Evolutionary conservation across 2,888 invertebrate genomes (phyloP).

Genomic region (Prostheceraeus crozeri): DNA sequence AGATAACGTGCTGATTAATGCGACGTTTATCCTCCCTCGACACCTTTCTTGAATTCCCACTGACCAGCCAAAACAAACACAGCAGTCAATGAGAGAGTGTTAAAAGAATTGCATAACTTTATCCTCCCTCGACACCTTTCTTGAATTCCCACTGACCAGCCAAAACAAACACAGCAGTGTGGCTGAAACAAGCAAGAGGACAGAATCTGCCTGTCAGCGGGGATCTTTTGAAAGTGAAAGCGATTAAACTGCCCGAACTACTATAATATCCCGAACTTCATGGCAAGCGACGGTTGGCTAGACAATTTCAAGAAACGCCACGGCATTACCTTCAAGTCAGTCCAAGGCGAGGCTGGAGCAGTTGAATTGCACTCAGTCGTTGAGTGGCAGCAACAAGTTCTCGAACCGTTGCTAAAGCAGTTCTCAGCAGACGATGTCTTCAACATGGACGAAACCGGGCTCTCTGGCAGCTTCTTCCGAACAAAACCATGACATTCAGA

Average conservation of each 20-base stretch:
- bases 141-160: too few species aligned
- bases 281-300: conserved; percentile 8
- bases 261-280: conserved; percentile 2
- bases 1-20: too few species aligned
- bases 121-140: too few species aligned
- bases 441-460: background rate
- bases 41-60: too few species aligned
- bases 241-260: background rate
- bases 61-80: too few species aligned
- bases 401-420: background rate
- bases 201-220: background rate
- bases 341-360: conserved; percentile 1
- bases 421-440: too few species aligned
- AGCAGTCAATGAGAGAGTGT: too few species aligned
- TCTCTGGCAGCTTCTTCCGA: background rate
- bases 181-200: conserved; percentile 8
- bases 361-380: background rate
- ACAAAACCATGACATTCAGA: too few species aligned
- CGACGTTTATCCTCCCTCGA: too few species aligned
- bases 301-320: conserved; percentile 1
- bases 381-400: background rate
- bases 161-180: too few species aligned
- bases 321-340: background rate
- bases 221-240: background rate
- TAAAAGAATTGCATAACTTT: too few species aligned